Conservation (phyloP, 2,888 invertebrate genomes). For the Myopa testacea region DNA sequence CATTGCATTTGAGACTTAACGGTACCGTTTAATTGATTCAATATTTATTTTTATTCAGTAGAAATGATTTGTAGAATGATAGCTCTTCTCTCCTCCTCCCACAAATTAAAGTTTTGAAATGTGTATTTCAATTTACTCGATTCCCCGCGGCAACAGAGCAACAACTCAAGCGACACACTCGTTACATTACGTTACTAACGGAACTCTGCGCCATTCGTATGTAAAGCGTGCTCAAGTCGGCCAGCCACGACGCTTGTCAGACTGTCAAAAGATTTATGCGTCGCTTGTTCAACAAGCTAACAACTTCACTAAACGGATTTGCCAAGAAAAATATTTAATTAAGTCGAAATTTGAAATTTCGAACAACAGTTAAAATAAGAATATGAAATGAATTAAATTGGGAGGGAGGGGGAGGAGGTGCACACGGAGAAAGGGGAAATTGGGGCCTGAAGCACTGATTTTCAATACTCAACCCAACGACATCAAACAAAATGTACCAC, state of each 20-base stretch:
- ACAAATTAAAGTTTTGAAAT: not conserved
- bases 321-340: conserved; percentile 34
- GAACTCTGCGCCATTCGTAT: not conserved
- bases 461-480: not conserved
- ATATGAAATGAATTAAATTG: not conserved
- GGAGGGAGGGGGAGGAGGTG: not conserved
- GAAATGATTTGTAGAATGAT: conserved; percentile 1
- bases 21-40: not conserved
- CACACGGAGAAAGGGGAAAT: not conserved
- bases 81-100: not conserved
- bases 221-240: conserved; percentile 9
- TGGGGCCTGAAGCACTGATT: too few relatives aligned
- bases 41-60: not conserved
- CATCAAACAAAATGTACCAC: conserved; percentile 12
- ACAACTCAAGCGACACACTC: conserved; percentile 20
- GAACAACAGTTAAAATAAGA: not conserved
- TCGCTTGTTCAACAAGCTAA: conserved; percentile 33
- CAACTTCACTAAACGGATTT: conserved; percentile 33
- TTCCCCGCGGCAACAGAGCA: conserved; percentile 13
- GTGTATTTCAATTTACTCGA: conserved; percentile 18
- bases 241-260: conserved; percentile 44
- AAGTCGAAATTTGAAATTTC: conserved; percentile 20
- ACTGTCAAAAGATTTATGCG: conserved; percentile 47
- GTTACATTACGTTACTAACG: not conserved
- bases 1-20: not conserved